phyloP scores from a whole-genome alignment of 2,888 invertebrate species.

The Tipula lateralis region DNA sequence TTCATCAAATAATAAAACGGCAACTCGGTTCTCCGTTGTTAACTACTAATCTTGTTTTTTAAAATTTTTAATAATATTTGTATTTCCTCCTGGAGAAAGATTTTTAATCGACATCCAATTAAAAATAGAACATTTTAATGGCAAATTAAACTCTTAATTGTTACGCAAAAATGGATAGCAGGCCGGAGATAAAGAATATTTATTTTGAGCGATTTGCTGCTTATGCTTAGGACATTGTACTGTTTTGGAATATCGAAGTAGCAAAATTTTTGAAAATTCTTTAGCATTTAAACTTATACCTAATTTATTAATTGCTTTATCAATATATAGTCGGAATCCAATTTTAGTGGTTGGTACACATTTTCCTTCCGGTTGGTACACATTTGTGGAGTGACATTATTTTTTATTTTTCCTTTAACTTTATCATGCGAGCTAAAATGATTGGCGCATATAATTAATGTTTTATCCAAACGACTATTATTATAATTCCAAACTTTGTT shows the following conservation, averaged over 20 bases:
- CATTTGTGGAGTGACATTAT: neutral
- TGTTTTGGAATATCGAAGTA: neutral
- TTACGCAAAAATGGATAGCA: neutral
- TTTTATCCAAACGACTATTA: too few species aligned
- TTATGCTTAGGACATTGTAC: neutral
- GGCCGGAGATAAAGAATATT: neutral
- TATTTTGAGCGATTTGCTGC: neutral
- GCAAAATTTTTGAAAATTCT: neutral
- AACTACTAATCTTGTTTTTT: neutral
- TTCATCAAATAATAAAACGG: slow-evolving; percentile 31
- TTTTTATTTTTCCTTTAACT: neutral
- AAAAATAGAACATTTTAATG: neutral
- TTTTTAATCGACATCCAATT: neutral
- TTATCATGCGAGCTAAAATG: neutral
- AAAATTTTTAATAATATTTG: neutral
- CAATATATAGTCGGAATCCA: neutral
- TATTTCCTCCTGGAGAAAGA: neutral
- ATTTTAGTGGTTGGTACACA: neutral
- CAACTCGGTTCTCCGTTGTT: neutral
- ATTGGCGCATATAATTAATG: too few species aligned
- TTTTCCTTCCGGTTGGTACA: neutral
- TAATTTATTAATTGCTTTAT: neutral
- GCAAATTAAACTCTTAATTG: neutral
- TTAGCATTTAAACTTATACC: neutral
- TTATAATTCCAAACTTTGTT: too few species aligned